Evolutionary conservation across 1,140 invertebrate species (phyloP).

Genomic region (Agrilus planipennis): DNA sequence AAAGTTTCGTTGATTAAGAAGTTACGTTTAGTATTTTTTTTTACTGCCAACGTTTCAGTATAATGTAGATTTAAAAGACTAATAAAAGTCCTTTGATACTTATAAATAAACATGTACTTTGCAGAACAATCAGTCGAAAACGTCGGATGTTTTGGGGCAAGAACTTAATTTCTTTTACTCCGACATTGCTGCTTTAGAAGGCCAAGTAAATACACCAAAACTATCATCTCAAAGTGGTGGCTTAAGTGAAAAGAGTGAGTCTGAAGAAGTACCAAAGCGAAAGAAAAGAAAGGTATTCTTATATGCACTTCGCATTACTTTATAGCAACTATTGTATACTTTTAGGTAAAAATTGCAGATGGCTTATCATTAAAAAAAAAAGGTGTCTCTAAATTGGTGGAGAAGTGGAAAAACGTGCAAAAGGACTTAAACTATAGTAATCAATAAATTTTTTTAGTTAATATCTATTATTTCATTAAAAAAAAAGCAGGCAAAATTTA

Average conservation of each 20-base stretch:
- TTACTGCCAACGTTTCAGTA: no score
- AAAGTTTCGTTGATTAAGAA: no score
- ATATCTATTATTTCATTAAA: no score
- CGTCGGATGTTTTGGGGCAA: constrained; percentile 33
- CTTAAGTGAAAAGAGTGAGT: constrained; percentile 14
- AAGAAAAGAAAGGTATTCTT: constrained; percentile 37
- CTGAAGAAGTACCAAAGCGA: constrained; percentile 31
- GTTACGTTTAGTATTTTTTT: no score
- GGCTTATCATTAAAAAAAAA: constrained; percentile 58
- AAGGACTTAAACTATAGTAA: no score
- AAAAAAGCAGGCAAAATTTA: no score
- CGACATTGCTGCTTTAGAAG: constrained; percentile 45
- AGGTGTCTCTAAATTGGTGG: constrained; percentile 55
- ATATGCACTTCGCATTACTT: neutral
- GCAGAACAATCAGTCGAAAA: constrained; percentile 30
- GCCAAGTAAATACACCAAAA: constrained; percentile 11
- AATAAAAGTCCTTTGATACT: no score
- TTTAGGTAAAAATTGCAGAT: constrained; percentile 42
- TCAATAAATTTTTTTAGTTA: no score
- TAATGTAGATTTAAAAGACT: no score
- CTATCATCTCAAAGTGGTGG: constrained; percentile 15
- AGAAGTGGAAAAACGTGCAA: constrained; percentile 63
- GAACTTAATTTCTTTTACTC: constrained; percentile 49
- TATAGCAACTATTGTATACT: constrained; percentile 12
- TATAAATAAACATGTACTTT: no score